These are phyloP conservation scores for Nematopogon swammerdamellus DNA, from an alignment of 2,888 invertebrate species.

Conservation along the genomic window DNA sequence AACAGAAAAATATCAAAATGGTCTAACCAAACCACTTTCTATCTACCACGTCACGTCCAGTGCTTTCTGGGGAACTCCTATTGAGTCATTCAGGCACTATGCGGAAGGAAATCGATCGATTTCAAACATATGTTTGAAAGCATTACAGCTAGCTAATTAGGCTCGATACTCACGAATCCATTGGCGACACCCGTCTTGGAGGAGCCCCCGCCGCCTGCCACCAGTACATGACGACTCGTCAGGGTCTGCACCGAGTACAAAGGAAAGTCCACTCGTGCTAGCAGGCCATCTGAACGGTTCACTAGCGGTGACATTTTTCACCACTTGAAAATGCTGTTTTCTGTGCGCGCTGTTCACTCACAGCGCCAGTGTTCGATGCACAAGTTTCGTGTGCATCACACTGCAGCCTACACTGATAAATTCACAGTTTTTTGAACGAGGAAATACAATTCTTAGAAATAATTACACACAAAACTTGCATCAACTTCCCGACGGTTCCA, in stretches of 20 bases:
- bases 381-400: neutral
- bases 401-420: neutral
- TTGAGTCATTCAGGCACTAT: too few relatives aligned
- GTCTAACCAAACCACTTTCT: too few relatives aligned
- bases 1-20: too few relatives aligned
- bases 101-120: too few relatives aligned
- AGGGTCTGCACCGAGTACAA: conserved; percentile 88
- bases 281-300: conserved; percentile 64
- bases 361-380: neutral
- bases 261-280: conserved; percentile 91
- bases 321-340: neutral
- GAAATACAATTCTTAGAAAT: neutral
- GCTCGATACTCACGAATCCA: conserved; percentile 78
- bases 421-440: neutral
- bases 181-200: conserved; percentile 97
- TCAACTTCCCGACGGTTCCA: conserved; percentile 41
- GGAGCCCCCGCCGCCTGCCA: conserved; percentile 96
- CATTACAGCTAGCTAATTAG: neutral
- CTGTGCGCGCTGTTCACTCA: neutral
- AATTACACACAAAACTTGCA: conserved; percentile 4
- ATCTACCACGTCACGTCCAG: too few relatives aligned
- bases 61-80: too few relatives aligned
- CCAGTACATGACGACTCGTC: conserved; percentile 88
- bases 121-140: neutral
- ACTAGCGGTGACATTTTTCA: conserved; percentile 30